Conservation (phyloP, 1,140 invertebrate genomes). For the Hypsibius dujardini region DNA sequence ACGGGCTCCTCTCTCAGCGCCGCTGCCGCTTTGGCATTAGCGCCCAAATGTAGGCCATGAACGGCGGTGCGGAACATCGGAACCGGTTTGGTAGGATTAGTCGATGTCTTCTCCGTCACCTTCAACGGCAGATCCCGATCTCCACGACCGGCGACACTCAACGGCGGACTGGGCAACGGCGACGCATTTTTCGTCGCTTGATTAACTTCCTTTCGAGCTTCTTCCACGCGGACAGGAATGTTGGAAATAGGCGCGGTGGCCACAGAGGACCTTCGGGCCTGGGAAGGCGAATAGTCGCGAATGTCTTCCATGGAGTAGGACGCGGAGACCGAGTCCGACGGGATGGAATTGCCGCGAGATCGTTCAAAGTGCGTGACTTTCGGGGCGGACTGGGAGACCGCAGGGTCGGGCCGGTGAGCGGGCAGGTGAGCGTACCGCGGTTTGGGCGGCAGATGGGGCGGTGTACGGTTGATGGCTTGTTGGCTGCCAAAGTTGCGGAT, state of each 20-base stretch:
- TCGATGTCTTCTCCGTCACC: no score
- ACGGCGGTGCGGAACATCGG: constrained; percentile 10
- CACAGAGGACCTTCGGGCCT: background rate
- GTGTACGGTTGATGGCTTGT: background rate
- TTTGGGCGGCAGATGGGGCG: constrained; percentile 7
- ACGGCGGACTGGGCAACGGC: no score
- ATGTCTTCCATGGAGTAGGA: background rate
- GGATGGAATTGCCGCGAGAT: background rate
- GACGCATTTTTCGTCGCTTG: background rate
- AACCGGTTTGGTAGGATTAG: background rate
- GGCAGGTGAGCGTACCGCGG: constrained; percentile 5
- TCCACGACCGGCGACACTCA: no score
- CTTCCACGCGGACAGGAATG: background rate
- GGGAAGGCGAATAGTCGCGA: background rate
- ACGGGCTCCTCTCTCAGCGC: no score
- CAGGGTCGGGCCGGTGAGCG: background rate
- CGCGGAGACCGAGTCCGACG: background rate
- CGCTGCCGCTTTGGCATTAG: no score
- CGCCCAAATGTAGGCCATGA: background rate
- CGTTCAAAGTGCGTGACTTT: background rate
- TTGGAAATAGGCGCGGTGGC: background rate
- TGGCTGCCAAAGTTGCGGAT: background rate
- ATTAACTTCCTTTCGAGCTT: background rate
- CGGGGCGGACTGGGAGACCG: background rate
- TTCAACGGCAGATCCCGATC: no score